Evolutionary conservation across 2,888 invertebrate genomes (phyloP).

Genomic region (Caradrina kadenii): DNA sequence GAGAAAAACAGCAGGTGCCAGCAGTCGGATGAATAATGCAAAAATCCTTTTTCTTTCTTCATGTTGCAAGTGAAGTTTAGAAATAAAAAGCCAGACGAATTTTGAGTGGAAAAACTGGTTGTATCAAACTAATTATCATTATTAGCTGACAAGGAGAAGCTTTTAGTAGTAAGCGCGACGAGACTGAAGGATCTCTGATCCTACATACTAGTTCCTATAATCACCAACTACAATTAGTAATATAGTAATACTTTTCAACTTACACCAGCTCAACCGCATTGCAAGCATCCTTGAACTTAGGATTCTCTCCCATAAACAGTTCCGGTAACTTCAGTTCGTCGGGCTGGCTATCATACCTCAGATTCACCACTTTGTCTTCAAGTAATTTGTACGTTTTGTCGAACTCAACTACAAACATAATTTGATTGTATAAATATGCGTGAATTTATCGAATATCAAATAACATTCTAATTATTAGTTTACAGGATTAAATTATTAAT

Average conservation of each 20-base stretch:
- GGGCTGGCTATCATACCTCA: not conserved
- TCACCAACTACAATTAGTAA: too few species aligned
- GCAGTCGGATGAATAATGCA: too few species aligned
- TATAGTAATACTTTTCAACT: constrained; percentile 1
- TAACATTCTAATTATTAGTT: not conserved
- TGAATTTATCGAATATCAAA: not conserved
- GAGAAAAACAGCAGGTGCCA: too few species aligned
- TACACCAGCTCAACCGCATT: constrained; percentile 86
- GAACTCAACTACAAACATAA: constrained; percentile 39
- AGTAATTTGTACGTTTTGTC: constrained; percentile 24
- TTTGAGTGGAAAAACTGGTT: constrained; percentile 1
- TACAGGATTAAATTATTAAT: not conserved
- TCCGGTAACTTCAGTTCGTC: constrained; percentile 73
- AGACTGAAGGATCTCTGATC: too few species aligned
- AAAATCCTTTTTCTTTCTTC: too few species aligned
- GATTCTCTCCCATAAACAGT: constrained; percentile 85
- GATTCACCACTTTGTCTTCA: constrained; percentile 4
- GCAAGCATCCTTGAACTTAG: constrained; percentile 89
- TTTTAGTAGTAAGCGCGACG: too few species aligned
- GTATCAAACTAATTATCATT: not conserved
- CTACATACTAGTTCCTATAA: too few species aligned
- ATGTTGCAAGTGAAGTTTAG: too few species aligned
- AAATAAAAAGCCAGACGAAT: too few species aligned
- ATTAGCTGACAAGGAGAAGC: too few species aligned
- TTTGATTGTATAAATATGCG: constrained; percentile 6